Evolutionary conservation across 2,113 vertebrate species (phyloP).

Genomic region (Drymodes brunneopygia): DNA sequence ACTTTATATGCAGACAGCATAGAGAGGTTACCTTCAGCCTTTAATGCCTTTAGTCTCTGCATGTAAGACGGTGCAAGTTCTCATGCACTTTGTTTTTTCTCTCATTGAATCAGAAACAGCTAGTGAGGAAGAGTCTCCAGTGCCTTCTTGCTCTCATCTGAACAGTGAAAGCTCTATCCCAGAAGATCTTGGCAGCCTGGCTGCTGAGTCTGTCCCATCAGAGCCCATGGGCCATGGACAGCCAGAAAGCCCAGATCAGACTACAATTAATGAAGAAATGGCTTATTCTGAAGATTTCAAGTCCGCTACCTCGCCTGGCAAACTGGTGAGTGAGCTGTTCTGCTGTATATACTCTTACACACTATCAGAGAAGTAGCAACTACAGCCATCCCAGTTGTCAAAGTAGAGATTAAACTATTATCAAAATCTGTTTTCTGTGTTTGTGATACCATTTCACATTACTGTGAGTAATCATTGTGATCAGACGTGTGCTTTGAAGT

Average conservation of each 20-base stretch:
- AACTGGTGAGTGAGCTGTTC: conserved; percentile 72
- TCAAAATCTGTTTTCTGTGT: not conserved
- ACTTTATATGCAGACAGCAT: not conserved
- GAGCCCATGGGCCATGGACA: conserved; percentile 45
- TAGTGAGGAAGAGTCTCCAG: conserved; percentile 76
- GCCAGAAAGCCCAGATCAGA: conserved; percentile 64
- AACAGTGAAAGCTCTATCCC: conserved; percentile 76
- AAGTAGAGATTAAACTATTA: not conserved
- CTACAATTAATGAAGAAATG: conserved; percentile 63
- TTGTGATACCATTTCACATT: not conserved
- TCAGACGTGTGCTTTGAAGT: not conserved
- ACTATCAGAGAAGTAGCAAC: not conserved
- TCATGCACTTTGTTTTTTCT: not conserved
- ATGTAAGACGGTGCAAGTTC: not conserved
- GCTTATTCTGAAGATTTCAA: conserved; percentile 80
- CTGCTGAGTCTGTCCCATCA: conserved; percentile 56
- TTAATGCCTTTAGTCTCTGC: not conserved
- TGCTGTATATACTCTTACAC: not conserved
- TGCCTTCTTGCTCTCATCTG: conserved; percentile 72
- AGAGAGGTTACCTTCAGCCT: not conserved
- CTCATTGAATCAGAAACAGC: conserved; percentile 64
- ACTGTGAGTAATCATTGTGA: not conserved
- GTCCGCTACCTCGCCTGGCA: conserved; percentile 66
- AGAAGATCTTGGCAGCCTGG: conserved; percentile 71
- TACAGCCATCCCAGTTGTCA: not conserved